A percentile compares a stretch with the other conserved stretches of the same genome.
phyloP scores from a whole-genome alignment of 35 echinoderm and acorn worm species.

The Apostichopus californicus region DNA sequence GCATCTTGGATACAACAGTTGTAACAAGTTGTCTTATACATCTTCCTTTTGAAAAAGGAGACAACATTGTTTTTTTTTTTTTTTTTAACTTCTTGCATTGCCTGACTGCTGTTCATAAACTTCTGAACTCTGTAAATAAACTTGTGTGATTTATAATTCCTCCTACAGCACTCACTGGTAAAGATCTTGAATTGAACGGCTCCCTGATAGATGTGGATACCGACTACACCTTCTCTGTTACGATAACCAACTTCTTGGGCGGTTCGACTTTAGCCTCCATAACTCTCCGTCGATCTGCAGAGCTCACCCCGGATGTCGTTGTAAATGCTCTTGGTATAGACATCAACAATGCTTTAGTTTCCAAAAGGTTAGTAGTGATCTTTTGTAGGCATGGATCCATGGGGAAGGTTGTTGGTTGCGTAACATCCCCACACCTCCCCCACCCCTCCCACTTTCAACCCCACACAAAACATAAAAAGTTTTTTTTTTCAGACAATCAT shows the following conservation, averaged over 20 bases:
- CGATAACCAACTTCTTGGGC: slow-evolving; percentile 82
- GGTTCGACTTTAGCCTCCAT: slow-evolving; percentile 50
- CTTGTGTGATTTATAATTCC: neutral
- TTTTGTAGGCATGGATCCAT: neutral
- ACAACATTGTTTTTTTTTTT: too few species aligned
- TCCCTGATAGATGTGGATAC: slow-evolving; percentile 35
- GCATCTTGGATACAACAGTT: too few species aligned
- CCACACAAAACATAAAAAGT: too few species aligned
- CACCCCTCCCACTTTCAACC: too few species aligned
- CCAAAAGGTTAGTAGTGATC: slow-evolving; percentile 61
- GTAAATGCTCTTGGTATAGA: slow-evolving; percentile 63
- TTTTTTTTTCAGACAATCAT: too few species aligned
- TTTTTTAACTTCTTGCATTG: too few species aligned
- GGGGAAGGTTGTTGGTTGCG: too few species aligned
- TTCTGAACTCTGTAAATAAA: too few species aligned
- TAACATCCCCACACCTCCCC: too few species aligned
- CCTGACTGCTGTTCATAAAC: too few species aligned
- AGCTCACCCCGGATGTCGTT: slow-evolving; percentile 58
- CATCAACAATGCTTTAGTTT: slow-evolving; percentile 45
- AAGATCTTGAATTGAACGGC: neutral
- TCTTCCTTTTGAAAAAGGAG: too few species aligned
- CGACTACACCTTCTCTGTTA: slow-evolving; percentile 63
- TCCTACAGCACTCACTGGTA: neutral
- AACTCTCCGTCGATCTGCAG: slow-evolving; percentile 59
- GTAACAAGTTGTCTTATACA: too few species aligned